These are phyloP conservation scores for Rhynchomys soricoides DNA, from an alignment of 2,113 vertebrate species.

Conservation along the genomic window DNA sequence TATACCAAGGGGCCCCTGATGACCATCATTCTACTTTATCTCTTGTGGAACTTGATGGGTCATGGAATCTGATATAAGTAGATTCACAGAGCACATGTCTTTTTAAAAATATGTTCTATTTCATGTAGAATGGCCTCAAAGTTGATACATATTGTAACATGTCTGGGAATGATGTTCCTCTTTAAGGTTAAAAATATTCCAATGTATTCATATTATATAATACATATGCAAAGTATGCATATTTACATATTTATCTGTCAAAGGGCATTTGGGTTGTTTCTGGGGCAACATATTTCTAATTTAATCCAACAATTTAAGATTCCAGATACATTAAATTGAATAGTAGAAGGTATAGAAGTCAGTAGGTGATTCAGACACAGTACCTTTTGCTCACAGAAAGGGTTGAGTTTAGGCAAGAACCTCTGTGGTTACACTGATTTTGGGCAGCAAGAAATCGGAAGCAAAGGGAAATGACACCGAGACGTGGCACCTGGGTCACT, in stretches of 20 bases:
- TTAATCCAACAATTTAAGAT: not conserved
- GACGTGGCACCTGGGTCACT: not conserved
- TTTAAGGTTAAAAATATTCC: not conserved
- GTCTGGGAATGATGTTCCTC: not conserved
- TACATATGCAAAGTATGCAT: not conserved
- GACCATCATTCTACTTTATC: not conserved
- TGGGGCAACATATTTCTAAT: not conserved
- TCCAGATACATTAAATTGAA: constrained; percentile 21
- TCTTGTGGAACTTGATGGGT: not conserved
- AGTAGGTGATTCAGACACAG: not conserved
- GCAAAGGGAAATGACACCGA: not conserved
- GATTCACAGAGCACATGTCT: not conserved
- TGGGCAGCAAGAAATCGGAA: constrained; percentile 13
- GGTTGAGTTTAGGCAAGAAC: not conserved
- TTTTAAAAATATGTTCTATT: not conserved
- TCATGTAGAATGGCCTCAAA: not conserved
- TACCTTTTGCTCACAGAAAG: not conserved
- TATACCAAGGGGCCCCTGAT: too few relatives aligned
- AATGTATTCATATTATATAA: not conserved
- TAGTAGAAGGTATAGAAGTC: not conserved
- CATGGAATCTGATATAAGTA: not conserved
- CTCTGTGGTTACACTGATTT: not conserved
- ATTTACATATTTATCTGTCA: not conserved
- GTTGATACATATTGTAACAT: not conserved
- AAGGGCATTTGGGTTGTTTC: not conserved